Evolutionary conservation across 2,113 vertebrate genomes (phyloP).

Genomic region (Phrynosoma platyrhinos): DNA sequence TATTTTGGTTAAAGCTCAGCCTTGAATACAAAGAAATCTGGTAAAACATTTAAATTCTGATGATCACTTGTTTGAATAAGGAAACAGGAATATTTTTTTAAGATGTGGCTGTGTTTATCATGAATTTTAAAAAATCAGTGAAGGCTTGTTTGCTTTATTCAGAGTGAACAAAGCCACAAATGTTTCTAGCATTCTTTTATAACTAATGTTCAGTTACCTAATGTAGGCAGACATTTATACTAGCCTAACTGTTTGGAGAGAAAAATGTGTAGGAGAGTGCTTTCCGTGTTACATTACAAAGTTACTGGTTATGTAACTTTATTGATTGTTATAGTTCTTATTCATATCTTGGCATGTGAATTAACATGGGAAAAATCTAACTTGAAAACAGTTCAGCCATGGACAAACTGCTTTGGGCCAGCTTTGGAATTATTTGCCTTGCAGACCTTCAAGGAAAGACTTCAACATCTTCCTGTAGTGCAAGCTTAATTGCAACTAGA

Average conservation of each 20-base stretch:
- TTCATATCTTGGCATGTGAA: not conserved
- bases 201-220: conserved; percentile 15
- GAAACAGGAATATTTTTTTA: not conserved
- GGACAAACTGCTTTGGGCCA: not conserved
- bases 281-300: not conserved
- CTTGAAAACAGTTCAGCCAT: not conserved
- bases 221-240: not conserved
- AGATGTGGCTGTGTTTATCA: not conserved
- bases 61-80: not conserved
- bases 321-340: not conserved
- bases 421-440: not conserved
- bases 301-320: not conserved
- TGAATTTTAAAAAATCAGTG: not conserved
- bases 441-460: not conserved
- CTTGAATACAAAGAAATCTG: not conserved
- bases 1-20: not conserved
- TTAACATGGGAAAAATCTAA: not conserved
- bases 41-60: not conserved
- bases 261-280: not conserved
- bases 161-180: not conserved
- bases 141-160: not conserved
- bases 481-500: not conserved
- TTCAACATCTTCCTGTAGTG: conserved; percentile 3
- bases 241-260: not conserved
- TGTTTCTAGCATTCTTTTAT: not conserved